Percentiles rank a stretch among this genome's conserved stretches.
phyloP scores from a whole-genome alignment of 2,888 invertebrate species.

The Altica lythri region DNA sequence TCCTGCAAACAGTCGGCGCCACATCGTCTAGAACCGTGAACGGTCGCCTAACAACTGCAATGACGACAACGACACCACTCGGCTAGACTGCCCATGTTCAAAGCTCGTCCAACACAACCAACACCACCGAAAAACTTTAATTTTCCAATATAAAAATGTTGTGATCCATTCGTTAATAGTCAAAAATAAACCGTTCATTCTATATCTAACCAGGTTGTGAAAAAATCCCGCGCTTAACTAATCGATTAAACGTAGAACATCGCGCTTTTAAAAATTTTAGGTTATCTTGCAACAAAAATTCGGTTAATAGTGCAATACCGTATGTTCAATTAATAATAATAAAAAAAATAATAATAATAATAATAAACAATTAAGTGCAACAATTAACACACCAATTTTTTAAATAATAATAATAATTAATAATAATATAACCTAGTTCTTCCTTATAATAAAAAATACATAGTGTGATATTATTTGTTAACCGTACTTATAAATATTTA shows the following conservation, averaged over 20 bases:
- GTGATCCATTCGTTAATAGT: constrained; percentile 34
- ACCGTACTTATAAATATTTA: constrained; percentile 23
- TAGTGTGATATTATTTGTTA: constrained; percentile 38
- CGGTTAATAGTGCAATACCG: constrained; percentile 13
- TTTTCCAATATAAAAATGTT: constrained; percentile 39
- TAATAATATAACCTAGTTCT: constrained; percentile 34
- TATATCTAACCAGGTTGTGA: constrained; percentile 32
- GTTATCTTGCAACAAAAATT: constrained; percentile 23
- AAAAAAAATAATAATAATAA: constrained; percentile 3
- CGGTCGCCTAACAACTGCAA: constrained; percentile 45
- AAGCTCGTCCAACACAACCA: constrained; percentile 36
- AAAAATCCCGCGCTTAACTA: constrained; percentile 23
- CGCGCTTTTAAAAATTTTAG: constrained; percentile 15
- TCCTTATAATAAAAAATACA: constrained; percentile 33
- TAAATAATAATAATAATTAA: constrained; percentile 6
- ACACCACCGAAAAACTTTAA: constrained; percentile 30
- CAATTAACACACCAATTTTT: constrained; percentile 22
- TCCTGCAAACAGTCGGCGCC: constrained; percentile 38
- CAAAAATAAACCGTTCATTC: constrained; percentile 2
- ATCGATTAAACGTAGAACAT: constrained; percentile 4
- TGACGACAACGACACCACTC: constrained; percentile 49
- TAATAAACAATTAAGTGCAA: constrained; percentile 26
- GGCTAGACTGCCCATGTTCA: constrained; percentile 41
- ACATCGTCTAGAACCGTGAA: constrained; percentile 34
- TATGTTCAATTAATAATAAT: no score